phyloP scores from a whole-genome alignment of 2,888 invertebrate genomes.

The Epinotia demarniana region DNA sequence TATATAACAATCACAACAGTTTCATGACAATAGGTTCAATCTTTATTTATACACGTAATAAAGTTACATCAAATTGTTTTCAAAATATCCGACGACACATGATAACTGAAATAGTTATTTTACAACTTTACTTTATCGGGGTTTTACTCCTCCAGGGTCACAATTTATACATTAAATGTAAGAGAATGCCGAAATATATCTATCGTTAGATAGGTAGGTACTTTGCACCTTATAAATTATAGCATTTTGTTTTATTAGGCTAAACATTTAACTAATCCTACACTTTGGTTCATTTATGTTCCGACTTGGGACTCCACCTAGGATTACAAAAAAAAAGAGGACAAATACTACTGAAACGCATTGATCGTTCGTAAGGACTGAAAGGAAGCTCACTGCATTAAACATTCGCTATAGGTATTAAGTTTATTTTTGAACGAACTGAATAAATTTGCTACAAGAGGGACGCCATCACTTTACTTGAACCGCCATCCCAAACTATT shows the following conservation, averaged over 20 bases:
- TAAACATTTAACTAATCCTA: constrained; percentile 52
- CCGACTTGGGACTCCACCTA: constrained; percentile 46
- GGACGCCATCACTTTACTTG: constrained; percentile 35
- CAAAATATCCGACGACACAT: constrained; percentile 65
- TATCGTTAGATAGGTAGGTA: constrained; percentile 62
- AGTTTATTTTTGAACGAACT: background rate
- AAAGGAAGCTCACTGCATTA: constrained; percentile 24
- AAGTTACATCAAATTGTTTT: constrained; percentile 66
- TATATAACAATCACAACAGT: constrained; percentile 84
- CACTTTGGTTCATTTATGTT: constrained; percentile 58
- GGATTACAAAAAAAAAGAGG: constrained; percentile 19
- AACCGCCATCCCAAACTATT: constrained; percentile 53
- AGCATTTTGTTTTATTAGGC: constrained; percentile 57
- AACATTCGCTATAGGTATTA: constrained; percentile 14
- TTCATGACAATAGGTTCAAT: constrained; percentile 74
- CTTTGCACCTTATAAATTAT: constrained; percentile 63
- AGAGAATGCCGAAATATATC: constrained; percentile 67
- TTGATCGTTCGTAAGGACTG: constrained; percentile 6
- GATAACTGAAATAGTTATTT: constrained; percentile 64
- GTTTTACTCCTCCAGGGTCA: constrained; percentile 80
- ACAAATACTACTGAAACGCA: constrained; percentile 18
- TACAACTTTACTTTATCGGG: constrained; percentile 76
- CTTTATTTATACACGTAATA: constrained; percentile 62
- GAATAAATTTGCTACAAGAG: constrained; percentile 9
- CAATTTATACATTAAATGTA: constrained; percentile 65